These are phyloP conservation scores for Mythimna impura DNA, from an alignment of 2,888 invertebrate genomes.

Conservation along the genomic window DNA sequence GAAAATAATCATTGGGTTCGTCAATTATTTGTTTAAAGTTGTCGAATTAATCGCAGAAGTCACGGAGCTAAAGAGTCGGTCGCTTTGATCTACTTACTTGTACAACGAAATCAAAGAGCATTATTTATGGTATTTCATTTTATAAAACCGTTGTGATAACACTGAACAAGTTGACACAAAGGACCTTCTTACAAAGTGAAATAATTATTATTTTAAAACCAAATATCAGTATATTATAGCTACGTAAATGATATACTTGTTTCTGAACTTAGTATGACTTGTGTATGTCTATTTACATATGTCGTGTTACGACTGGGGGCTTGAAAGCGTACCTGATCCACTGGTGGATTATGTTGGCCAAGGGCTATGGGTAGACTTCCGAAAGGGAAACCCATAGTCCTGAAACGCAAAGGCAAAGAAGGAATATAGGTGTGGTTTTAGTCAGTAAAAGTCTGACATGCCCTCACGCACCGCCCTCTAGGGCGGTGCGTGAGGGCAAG, in stretches of 20 bases:
- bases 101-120: constrained; percentile 35
- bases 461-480: too few species aligned
- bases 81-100: constrained; percentile 5
- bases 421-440: too few species aligned
- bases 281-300: background rate
- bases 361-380: too few species aligned
- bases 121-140: constrained; percentile 39
- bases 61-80: background rate
- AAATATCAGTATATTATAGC: too few species aligned
- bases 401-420: too few species aligned
- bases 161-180: background rate
- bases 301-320: background rate
- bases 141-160: constrained; percentile 22
- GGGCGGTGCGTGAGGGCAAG: too few species aligned
- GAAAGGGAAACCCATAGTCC: too few species aligned
- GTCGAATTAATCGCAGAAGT: background rate
- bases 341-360: background rate
- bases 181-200: background rate
- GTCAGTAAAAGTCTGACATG: too few species aligned
- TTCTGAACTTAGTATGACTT: too few species aligned
- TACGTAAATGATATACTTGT: too few species aligned
- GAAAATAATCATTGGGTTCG: background rate
- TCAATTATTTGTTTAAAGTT: constrained; percentile 13
- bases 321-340: background rate
- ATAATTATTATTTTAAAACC: background rate